Conservation (phyloP, 2,888 invertebrate species). For the Ditylenchus weischeri region DNA sequence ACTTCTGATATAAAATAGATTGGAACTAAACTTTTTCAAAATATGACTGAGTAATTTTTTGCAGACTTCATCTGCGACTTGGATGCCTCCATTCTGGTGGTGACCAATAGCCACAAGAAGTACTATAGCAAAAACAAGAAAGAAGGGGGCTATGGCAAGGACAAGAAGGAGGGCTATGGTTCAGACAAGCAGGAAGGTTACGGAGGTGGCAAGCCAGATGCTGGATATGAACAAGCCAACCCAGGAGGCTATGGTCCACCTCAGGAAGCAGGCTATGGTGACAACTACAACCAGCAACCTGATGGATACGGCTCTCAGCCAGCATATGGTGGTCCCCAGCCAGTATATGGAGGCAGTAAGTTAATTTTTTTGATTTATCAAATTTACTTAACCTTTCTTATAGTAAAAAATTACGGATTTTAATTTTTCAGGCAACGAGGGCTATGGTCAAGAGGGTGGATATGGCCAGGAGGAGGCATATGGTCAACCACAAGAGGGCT, state of each 20-base stretch:
- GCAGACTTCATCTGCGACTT: slow-evolving; percentile 40
- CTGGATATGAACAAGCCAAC: slow-evolving; percentile 13
- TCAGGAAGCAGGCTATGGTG: neutral
- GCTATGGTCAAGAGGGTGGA: neutral
- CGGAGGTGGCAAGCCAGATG: neutral
- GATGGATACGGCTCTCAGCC: neutral
- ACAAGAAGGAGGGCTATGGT: slow-evolving; percentile 16
- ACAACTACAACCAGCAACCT: neutral
- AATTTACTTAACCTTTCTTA: too few relatives aligned
- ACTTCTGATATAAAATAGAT: too few relatives aligned
- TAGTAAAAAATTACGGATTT: too few relatives aligned
- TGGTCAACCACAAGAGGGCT: neutral
- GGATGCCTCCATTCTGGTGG: slow-evolving; percentile 37
- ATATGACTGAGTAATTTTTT: too few relatives aligned
- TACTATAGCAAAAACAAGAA: slow-evolving; percentile 2
- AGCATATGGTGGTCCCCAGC: neutral
- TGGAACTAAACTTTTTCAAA: too few relatives aligned
- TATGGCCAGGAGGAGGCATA: neutral
- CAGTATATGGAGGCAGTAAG: too few relatives aligned
- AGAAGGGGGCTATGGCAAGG: slow-evolving; percentile 1
- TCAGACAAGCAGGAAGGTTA: slow-evolving; percentile 10
- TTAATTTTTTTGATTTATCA: too few relatives aligned
- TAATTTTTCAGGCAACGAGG: too few relatives aligned
- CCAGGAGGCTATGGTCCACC: slow-evolving; percentile 4
- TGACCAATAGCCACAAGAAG: slow-evolving; percentile 31